Conservation (phyloP, 2,888 invertebrate genomes). For the Linnaemya vulpina region DNA sequence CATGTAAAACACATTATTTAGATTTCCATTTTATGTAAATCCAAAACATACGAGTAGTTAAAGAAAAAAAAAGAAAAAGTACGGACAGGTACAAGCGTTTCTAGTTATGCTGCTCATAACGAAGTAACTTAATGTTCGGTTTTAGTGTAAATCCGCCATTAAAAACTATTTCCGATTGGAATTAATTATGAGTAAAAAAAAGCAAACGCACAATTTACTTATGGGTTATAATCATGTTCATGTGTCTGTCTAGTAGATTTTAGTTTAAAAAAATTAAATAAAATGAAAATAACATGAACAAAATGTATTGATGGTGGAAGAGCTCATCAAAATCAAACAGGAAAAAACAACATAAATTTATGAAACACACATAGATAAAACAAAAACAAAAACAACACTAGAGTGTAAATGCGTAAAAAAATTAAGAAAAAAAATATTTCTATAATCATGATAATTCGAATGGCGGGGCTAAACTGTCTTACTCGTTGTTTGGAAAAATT, state of each 20-base stretch:
- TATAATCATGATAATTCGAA: slow-evolving; percentile 41
- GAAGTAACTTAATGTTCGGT: slow-evolving; percentile 42
- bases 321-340: slow-evolving; percentile 64
- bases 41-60: slow-evolving; percentile 10
- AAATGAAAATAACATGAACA: slow-evolving; percentile 33
- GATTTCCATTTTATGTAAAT: slow-evolving; percentile 42
- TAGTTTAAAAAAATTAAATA: slow-evolving; percentile 13
- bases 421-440: slow-evolving; percentile 13
- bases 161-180: slow-evolving; percentile 74
- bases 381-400: slow-evolving; percentile 16
- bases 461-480: slow-evolving; percentile 54
- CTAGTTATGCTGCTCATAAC: slow-evolving; percentile 31
- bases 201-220: slow-evolving; percentile 47
- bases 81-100: slow-evolving; percentile 39
- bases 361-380: slow-evolving; percentile 13
- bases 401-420: slow-evolving; percentile 56
- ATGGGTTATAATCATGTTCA: slow-evolving; percentile 12
- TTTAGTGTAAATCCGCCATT: slow-evolving; percentile 71
- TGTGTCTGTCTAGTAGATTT: slow-evolving; percentile 23
- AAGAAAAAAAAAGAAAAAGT: slow-evolving; percentile 17
- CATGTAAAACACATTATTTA: slow-evolving; percentile 30
- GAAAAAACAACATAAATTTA: slow-evolving; percentile 61
- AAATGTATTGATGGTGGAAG: slow-evolving; percentile 62
- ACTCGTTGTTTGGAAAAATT: slow-evolving; percentile 42
- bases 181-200: slow-evolving; percentile 72